Evolutionary conservation across 2,113 vertebrate species (phyloP).

Genomic region (Terrapene triunguis): DNA sequence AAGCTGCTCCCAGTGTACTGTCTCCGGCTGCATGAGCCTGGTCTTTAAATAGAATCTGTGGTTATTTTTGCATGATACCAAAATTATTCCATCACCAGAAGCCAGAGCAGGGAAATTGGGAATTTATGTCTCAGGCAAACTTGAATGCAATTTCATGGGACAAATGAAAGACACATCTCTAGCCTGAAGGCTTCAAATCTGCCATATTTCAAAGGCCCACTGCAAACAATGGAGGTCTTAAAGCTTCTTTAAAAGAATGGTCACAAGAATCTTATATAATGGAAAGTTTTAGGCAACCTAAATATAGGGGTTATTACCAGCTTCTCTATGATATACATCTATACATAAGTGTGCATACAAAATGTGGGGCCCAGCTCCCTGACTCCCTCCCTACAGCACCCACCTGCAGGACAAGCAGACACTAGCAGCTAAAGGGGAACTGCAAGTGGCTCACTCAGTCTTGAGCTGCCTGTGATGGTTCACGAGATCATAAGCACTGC

Average conservation of each 20-base stretch:
- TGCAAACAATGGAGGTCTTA: neutral
- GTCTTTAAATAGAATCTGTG: neutral
- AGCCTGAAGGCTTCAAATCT: neutral
- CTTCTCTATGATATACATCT: neutral
- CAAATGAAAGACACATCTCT: neutral
- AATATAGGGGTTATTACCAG: rapidly evolving
- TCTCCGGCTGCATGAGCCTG: neutral
- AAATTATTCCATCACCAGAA: neutral
- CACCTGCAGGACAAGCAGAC: neutral
- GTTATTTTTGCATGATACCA: neutral
- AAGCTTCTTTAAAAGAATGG: neutral
- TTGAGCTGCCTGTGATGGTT: neutral
- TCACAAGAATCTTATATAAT: neutral
- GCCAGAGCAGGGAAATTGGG: neutral
- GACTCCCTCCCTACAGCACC: neutral
- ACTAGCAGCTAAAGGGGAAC: neutral
- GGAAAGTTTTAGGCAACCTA: neutral
- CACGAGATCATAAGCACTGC: neutral
- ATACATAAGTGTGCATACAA: neutral
- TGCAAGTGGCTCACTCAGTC: neutral
- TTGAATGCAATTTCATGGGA: neutral
- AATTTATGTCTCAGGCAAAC: neutral
- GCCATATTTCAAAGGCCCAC: neutral
- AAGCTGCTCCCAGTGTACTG: neutral
- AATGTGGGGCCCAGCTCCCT: neutral